Conservation (phyloP, 2,888 invertebrate genomes). For the Ferdinandea cuprea region DNA sequence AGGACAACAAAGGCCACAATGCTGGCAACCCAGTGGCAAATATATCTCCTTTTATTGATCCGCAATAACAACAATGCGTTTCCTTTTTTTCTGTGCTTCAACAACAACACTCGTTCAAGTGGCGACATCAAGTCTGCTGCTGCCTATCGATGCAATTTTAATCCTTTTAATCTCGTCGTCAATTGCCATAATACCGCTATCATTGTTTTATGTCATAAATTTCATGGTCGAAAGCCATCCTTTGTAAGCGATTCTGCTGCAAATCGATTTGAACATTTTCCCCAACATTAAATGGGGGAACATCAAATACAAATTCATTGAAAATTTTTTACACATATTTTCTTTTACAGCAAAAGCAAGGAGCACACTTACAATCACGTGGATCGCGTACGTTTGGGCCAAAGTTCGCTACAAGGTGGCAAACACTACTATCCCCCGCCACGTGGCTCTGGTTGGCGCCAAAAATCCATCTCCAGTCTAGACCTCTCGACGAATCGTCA, state of each 20-base stretch:
- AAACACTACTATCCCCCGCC: conserved; percentile 78
- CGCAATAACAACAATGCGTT: too few relatives aligned
- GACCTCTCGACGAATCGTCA: conserved; percentile 84
- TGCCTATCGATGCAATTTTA: neutral
- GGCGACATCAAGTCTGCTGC: neutral
- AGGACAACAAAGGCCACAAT: too few relatives aligned
- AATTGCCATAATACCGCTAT: neutral
- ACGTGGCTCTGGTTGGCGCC: conserved; percentile 83
- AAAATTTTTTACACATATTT: conserved; percentile 1
- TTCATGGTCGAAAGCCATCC: neutral
- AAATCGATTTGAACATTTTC: neutral
- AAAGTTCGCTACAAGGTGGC: conserved; percentile 78
- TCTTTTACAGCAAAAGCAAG: conserved; percentile 78
- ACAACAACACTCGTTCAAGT: too few relatives aligned
- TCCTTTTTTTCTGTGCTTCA: too few relatives aligned
- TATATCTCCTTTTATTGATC: too few relatives aligned
- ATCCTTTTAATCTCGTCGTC: neutral
- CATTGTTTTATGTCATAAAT: conserved; percentile 4
- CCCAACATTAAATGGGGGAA: too few relatives aligned
- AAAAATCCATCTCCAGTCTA: conserved; percentile 84
- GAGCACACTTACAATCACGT: conserved; percentile 83
- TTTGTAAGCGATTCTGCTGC: neutral
- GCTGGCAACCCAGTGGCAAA: too few relatives aligned
- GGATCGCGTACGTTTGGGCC: conserved; percentile 82
- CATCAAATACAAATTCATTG: too few relatives aligned